Evolutionary conservation across 2,113 vertebrate species (phyloP).

Genomic region (Lepus americanus): DNA sequence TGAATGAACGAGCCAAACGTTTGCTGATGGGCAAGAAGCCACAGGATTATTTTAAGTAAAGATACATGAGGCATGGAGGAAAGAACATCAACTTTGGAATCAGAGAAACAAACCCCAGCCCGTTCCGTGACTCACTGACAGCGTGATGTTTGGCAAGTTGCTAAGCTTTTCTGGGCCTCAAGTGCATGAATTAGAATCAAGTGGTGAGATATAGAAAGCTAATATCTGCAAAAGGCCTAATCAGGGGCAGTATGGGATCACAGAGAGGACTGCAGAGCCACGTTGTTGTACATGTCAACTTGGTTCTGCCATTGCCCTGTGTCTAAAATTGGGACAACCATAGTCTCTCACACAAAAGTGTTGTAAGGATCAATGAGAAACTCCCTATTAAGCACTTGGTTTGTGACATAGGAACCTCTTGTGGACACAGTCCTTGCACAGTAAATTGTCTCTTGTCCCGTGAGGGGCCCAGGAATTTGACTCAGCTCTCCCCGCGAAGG

Average conservation of each 20-base stretch:
- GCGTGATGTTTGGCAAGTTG: slow-evolving; percentile 58
- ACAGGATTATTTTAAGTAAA: slow-evolving; percentile 74
- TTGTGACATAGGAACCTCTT: not conserved
- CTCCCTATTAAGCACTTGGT: not conserved
- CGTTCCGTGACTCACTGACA: slow-evolving; percentile 29
- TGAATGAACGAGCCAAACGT: slow-evolving; percentile 70
- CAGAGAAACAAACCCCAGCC: slow-evolving; percentile 57
- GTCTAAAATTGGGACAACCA: not conserved
- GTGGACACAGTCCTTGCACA: not conserved
- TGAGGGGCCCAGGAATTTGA: not conserved
- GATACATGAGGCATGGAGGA: slow-evolving; percentile 71
- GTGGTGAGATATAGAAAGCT: not conserved
- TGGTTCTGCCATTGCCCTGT: slow-evolving; percentile 21
- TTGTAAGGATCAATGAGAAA: slow-evolving; percentile 17
- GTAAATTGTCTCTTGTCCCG: not conserved
- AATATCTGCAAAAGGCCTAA: not conserved
- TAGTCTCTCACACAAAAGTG: not conserved
- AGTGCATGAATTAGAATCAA: slow-evolving; percentile 16
- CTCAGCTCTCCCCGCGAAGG: not conserved
- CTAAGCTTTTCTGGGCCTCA: slow-evolving; percentile 27
- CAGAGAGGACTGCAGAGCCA: not conserved
- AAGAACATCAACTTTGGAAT: slow-evolving; percentile 50
- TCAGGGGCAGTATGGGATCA: not conserved
- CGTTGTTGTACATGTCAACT: not conserved
- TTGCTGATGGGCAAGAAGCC: slow-evolving; percentile 70